Conservation (phyloP, 2,113 vertebrate genomes). For the Cyrtonyx montezumae region DNA sequence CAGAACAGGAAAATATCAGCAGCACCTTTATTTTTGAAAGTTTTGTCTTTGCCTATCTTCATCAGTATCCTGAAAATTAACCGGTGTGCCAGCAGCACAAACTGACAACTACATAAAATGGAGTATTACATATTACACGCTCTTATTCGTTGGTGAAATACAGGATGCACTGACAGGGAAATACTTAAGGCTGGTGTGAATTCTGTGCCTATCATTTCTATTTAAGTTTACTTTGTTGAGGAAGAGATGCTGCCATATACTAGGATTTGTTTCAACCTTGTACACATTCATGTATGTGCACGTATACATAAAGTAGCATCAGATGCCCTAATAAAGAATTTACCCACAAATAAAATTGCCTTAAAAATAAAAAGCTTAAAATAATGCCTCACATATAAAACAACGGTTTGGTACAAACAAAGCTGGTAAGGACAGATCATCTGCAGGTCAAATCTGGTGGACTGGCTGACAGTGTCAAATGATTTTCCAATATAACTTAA, state of each 20-base stretch:
- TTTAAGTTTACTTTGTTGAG: not conserved
- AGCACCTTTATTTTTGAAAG: not conserved
- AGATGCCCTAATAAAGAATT: not conserved
- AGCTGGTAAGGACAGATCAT: not conserved
- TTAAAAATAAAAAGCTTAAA: not conserved
- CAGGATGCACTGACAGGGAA: accelerated
- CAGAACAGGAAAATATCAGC: not conserved
- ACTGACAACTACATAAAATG: not conserved
- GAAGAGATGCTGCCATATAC: not conserved
- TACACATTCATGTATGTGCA: accelerated
- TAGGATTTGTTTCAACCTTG: not conserved
- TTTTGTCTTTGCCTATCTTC: not conserved
- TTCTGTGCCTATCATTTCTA: not conserved
- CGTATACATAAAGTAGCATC: not conserved
- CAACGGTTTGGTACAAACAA: not conserved
- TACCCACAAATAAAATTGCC: not conserved
- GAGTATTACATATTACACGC: not conserved
- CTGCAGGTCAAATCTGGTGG: not conserved
- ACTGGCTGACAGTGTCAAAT: not conserved
- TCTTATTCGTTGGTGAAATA: not conserved
- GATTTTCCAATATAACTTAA: not conserved
- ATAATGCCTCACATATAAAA: not conserved
- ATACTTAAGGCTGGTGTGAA: not conserved
- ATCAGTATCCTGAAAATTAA: not conserved
- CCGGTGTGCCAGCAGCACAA: not conserved